Percentiles rank a stretch among this genome's conserved stretches.
Conservation (phyloP, 2,113 vertebrate genomes). For the Dicerorhinus sumatrensis region DNA sequence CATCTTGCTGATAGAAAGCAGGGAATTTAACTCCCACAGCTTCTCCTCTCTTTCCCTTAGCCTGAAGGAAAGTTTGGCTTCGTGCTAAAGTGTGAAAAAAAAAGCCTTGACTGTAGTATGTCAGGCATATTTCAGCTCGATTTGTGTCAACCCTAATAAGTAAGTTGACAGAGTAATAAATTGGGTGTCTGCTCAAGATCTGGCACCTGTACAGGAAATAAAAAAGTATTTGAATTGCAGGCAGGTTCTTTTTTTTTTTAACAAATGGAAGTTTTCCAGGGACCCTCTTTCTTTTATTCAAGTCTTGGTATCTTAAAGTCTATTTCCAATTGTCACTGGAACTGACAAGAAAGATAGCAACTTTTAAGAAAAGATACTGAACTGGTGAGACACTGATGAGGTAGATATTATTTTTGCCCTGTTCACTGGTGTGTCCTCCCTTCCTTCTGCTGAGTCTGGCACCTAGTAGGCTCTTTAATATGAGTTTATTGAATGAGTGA, state of each 20-base stretch:
- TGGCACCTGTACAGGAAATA: slow-evolving; percentile 90
- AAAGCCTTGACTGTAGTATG: slow-evolving; percentile 79
- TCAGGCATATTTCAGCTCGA: slow-evolving; percentile 86
- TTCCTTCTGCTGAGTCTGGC: not conserved
- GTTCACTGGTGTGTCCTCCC: not conserved
- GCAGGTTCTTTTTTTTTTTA: slow-evolving; percentile 83
- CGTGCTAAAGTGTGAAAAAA: slow-evolving; percentile 80
- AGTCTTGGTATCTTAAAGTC: slow-evolving; percentile 71
- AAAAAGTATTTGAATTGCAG: slow-evolving; percentile 85
- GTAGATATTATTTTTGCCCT: not conserved
- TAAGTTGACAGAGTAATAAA: slow-evolving; percentile 88
- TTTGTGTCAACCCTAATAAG: slow-evolving; percentile 89
- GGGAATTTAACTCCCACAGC: slow-evolving; percentile 83
- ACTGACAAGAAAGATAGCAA: not conserved
- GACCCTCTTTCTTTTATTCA: slow-evolving; percentile 16
- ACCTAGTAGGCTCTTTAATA: not conserved
- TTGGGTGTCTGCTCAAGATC: slow-evolving; percentile 85
- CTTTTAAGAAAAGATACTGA: not conserved
- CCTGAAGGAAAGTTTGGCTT: slow-evolving; percentile 85
- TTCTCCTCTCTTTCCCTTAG: slow-evolving; percentile 74
- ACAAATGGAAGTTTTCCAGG: slow-evolving; percentile 80
- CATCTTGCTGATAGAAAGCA: slow-evolving; percentile 85
- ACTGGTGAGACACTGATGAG: not conserved
- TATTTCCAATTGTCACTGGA: slow-evolving; percentile 74
- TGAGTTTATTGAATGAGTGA: not conserved